Evolutionary conservation across 2,888 invertebrate genomes (phyloP).

Genomic region (Galerucella nymphaeae): DNA sequence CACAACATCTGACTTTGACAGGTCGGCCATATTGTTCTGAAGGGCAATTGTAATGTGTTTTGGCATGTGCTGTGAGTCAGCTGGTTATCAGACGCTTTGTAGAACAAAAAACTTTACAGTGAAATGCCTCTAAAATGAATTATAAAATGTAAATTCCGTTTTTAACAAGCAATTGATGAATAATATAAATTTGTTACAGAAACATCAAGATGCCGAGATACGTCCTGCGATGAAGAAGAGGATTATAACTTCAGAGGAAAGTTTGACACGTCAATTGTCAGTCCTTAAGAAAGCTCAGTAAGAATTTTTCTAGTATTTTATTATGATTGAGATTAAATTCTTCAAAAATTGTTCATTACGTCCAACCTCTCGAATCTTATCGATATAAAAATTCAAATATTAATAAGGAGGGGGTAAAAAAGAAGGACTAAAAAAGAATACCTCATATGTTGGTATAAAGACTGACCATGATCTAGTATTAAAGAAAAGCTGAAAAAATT

Average conservation of each 20-base stretch:
- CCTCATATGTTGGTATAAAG: constrained; percentile 47
- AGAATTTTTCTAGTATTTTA: constrained; percentile 18
- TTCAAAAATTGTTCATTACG: constrained; percentile 25
- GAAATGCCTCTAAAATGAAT: too few relatives aligned
- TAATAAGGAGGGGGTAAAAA: constrained; percentile 28
- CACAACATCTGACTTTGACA: too few relatives aligned
- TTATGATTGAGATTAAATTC: constrained; percentile 25
- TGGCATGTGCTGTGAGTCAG: too few relatives aligned
- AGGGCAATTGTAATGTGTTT: too few relatives aligned
- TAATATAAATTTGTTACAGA: constrained; percentile 51
- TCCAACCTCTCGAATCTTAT: constrained; percentile 35
- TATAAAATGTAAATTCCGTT: too few relatives aligned
- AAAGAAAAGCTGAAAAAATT: constrained; percentile 23
- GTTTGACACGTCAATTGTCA: constrained; percentile 72
- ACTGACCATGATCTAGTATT: constrained; percentile 55
- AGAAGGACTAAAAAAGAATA: constrained; percentile 27
- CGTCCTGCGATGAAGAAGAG: constrained; percentile 71
- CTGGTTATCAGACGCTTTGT: too few relatives aligned
- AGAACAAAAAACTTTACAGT: too few relatives aligned
- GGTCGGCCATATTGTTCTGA: too few relatives aligned
- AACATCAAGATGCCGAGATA: constrained; percentile 52
- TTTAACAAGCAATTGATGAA: too few relatives aligned
- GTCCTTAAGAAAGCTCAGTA: constrained; percentile 74
- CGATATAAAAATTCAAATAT: constrained; percentile 23
- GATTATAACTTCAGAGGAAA: constrained; percentile 73